A percentile compares a stretch with the other conserved stretches of the same genome.
Evolutionary conservation across 2,797 vertebrate genomes (phyloP).

Genomic region (Sebastes diaconus): DNA sequence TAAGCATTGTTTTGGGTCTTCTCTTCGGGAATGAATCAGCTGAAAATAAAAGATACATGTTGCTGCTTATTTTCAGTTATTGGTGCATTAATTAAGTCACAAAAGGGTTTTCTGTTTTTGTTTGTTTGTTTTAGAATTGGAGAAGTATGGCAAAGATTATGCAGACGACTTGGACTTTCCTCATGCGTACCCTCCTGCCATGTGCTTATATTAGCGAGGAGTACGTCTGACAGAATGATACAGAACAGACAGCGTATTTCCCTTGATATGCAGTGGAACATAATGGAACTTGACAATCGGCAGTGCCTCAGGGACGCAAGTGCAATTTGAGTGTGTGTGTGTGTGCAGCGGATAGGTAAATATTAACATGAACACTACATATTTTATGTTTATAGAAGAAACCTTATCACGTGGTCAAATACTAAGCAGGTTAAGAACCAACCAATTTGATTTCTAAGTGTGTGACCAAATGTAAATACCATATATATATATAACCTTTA

Average conservation of each 20-base stretch:
- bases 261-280: slow-evolving; percentile 13
- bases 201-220: background rate
- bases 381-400: background rate
- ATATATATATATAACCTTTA: background rate
- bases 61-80: background rate
- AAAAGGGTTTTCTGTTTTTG: no score
- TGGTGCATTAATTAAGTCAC: background rate
- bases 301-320: slow-evolving; percentile 1
- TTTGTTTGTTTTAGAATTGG: background rate
- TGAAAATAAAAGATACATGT: background rate
- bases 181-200: background rate
- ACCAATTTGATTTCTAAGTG: background rate
- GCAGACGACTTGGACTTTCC: background rate
- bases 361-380: background rate
- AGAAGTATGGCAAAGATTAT: background rate
- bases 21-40: background rate
- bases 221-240: slow-evolving; percentile 1
- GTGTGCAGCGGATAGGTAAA: background rate
- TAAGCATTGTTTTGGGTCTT: background rate
- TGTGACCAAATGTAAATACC: background rate
- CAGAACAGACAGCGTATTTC: slow-evolving; percentile 4
- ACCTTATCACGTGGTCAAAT: background rate
- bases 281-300: slow-evolving; percentile 17
- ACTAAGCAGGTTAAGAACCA: background rate
- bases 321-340: background rate